Conservation (phyloP, 1,140 invertebrate genomes). For the Drosophila kohkoa region DNA sequence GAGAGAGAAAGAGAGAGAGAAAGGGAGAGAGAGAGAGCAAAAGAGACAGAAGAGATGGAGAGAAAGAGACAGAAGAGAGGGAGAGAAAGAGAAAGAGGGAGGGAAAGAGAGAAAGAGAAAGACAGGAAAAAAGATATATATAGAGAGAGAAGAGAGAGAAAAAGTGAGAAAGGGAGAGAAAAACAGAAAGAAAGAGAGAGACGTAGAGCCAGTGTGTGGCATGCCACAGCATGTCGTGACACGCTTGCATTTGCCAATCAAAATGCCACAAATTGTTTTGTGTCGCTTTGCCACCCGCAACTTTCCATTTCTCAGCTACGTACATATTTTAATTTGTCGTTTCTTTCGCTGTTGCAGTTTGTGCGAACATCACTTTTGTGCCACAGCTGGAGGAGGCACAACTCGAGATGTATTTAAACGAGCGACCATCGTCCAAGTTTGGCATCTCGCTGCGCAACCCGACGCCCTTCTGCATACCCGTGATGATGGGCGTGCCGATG, state of each 20-base stretch:
- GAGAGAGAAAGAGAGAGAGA: too few relatives aligned
- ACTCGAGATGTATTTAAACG: constrained; percentile 74
- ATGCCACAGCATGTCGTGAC: constrained; percentile 54
- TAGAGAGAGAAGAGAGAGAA: too few relatives aligned
- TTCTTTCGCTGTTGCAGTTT: constrained; percentile 53
- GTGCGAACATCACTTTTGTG: constrained; percentile 74
- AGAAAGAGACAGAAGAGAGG: too few relatives aligned
- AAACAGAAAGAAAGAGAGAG: too few relatives aligned
- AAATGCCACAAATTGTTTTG: constrained; percentile 75
- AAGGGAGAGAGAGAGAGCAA: too few relatives aligned
- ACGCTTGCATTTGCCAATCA: constrained; percentile 75
- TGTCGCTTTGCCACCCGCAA: constrained; percentile 33
- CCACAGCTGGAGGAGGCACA: constrained; percentile 69
- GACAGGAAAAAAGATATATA: too few relatives aligned
- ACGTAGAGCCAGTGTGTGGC: not conserved
- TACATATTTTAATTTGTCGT: too few relatives aligned
- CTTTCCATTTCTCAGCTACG: constrained; percentile 34
- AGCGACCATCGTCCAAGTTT: constrained; percentile 67
- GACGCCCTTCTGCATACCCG: constrained; percentile 78
- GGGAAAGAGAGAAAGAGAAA: too few relatives aligned
- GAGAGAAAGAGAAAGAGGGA: too few relatives aligned
- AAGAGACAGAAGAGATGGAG: too few relatives aligned
- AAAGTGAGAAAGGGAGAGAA: too few relatives aligned
- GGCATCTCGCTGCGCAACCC: constrained; percentile 72
- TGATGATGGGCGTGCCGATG: constrained; percentile 81